Conservation (phyloP, 2,888 invertebrate species). For the Tubulanus polymorphus region DNA sequence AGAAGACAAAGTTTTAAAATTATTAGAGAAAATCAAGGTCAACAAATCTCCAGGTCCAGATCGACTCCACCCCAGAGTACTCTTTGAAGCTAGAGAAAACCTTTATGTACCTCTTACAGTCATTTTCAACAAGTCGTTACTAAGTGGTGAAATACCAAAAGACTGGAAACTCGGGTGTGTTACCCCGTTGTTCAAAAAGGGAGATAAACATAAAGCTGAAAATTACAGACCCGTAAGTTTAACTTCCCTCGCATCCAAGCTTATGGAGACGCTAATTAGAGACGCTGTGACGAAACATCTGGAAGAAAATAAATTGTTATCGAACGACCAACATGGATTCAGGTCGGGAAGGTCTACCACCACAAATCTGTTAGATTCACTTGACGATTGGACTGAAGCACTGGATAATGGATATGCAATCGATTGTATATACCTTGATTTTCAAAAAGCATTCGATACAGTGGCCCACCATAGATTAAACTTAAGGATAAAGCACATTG, state of each 20-base stretch:
- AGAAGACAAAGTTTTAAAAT: neutral
- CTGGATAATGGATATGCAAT: neutral
- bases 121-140: neutral
- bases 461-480: conserved; percentile 9
- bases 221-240: conserved; percentile 1
- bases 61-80: neutral
- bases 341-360: neutral
- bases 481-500: conserved; percentile 9
- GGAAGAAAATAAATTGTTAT: neutral
- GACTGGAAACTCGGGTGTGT: neutral
- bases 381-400: neutral
- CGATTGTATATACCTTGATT: conserved; percentile 5
- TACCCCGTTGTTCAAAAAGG: neutral
- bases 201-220: neutral
- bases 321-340: neutral
- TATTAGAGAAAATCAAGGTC: neutral
- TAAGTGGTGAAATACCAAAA: neutral
- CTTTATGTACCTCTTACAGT: neutral
- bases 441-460: conserved; percentile 13
- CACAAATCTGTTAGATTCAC: neutral
- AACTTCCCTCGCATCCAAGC: neutral
- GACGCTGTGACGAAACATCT: neutral
- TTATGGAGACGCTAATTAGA: neutral
- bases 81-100: neutral
- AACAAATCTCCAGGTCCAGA: neutral